Evolutionary conservation across 1,140 invertebrate species (phyloP), one percentile per base, ranked within the genome.

Genomic region (Drosophila subpulchrella): DNA sequence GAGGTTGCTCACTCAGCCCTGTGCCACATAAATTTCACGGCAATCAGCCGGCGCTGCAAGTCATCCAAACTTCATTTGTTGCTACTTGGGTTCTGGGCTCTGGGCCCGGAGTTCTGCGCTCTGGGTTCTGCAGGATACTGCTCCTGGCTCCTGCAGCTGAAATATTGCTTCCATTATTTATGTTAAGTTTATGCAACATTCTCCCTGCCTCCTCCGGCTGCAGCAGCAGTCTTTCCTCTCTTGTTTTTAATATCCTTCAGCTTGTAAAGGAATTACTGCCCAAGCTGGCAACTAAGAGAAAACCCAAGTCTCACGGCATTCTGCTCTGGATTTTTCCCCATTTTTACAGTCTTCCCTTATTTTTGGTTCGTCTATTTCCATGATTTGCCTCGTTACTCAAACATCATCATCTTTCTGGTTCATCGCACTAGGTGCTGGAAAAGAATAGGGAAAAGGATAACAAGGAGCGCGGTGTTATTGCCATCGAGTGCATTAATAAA

Each of bases 61-160:
- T 86, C 84, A 88, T 86, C 83, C 83, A 79, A 86, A 86, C 83
- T 88, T 86, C 83, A 86, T 86, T 86, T 86, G 83, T 88, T 89
- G 83, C 79, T 47, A 50, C 78, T 81, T 41, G 50, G 63, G 55
- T 47, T 58, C 61, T 50, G 42, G 15, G 66, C 12, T 38, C 34
- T n/a, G 51, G 70, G 44, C 20, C 2, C 46, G 6, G 24, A 5
- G 12, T 50, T 8, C 47, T 50, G 7, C 24, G 13, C 12, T 42
- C 7, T 51, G 41, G 10, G 17, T 48, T 11, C 47, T 61, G 24
- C 46, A 36, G 66, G 55, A 59, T 51, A 30, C 59, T 53, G 11
- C 17, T 11, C 55, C 41, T 11, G 17, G 42, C 70, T 66, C 67
- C 63, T 61, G 68, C 72, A 38, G 41, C 72, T 84, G 83, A 86